Evolutionary conservation across 2,113 vertebrate species (phyloP).

Genomic region (Tragelaphus imberbis): DNA sequence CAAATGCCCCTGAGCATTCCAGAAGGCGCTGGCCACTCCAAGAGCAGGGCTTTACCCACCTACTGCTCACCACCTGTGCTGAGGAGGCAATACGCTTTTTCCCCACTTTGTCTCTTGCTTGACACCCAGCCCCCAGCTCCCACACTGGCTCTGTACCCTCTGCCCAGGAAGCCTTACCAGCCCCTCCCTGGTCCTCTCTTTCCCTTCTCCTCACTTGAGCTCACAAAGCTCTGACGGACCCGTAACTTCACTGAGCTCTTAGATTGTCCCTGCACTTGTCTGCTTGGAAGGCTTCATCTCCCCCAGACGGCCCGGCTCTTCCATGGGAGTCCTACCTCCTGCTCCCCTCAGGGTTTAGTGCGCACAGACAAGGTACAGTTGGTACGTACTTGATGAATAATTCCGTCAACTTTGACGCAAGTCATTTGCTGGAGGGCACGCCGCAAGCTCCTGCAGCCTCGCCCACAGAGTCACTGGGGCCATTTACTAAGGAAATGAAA

Average conservation of each 20-base stretch:
- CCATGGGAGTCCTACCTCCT: neutral
- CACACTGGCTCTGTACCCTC: rapidly evolving
- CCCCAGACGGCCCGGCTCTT: neutral
- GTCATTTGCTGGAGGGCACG: neutral
- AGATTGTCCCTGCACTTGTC: neutral
- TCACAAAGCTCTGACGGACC: neutral
- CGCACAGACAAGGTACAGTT: neutral
- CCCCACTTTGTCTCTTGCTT: neutral
- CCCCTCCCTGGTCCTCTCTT: too few species aligned
- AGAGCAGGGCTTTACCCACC: neutral
- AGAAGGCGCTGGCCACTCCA: too few species aligned
- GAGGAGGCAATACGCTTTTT: neutral
- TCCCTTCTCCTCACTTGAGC: neutral
- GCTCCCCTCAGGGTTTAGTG: neutral
- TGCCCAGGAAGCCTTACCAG: neutral
- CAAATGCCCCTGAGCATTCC: neutral
- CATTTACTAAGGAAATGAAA: neutral
- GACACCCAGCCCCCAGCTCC: neutral
- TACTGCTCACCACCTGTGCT: neutral
- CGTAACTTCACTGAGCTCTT: neutral
- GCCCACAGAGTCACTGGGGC: neutral
- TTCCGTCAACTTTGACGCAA: neutral
- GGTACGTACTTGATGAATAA: neutral
- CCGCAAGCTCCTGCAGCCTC: neutral
- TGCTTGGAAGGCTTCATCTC: neutral